A percentile compares a stretch with the other conserved stretches of the same genome.
These are phyloP conservation scores for Trinectes maculatus DNA, from an alignment of 2,113 vertebrate species.

Conservation along the genomic window DNA sequence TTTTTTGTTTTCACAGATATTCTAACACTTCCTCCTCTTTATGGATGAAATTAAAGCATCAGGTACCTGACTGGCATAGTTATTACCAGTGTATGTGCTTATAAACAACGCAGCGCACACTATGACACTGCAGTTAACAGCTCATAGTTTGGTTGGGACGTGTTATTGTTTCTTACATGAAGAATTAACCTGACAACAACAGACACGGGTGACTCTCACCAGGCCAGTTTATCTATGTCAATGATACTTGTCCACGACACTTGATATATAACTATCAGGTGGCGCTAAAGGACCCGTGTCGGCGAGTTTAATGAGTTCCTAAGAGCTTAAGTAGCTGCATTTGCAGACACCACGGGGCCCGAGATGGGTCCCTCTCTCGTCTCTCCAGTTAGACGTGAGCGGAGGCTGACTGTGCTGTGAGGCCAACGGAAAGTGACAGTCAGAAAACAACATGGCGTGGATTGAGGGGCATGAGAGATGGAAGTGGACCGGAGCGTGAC, in stretches of 20 bases:
- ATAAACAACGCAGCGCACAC: no score
- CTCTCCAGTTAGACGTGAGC: conserved; percentile 67
- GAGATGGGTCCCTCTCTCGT: conserved; percentile 44
- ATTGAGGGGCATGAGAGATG: conserved; percentile 61
- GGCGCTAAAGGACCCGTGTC: conserved; percentile 38
- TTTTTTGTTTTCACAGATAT: no score
- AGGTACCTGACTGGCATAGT: no score
- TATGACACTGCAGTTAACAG: conserved; percentile 1
- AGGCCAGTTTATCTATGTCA: conserved; percentile 6
- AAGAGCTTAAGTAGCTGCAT: conserved; percentile 52
- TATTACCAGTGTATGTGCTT: no score
- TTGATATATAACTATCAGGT: conserved; percentile 53
- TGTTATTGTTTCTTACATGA: no score
- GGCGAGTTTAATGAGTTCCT: conserved; percentile 55
- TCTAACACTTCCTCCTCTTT: no score
- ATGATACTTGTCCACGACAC: conserved; percentile 33
- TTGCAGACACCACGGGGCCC: conserved; percentile 28
- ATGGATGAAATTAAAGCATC: no score
- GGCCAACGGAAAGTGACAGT: conserved; percentile 70
- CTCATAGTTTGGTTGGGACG: conserved; percentile 1
- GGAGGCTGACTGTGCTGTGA: conserved; percentile 63
- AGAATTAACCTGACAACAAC: conserved; percentile 4
- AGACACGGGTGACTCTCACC: conserved; percentile 27
- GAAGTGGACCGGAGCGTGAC: conserved; percentile 66
- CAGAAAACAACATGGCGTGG: conserved; percentile 63